A percentile compares a stretch with the other conserved stretches of the same genome.
phyloP scores from a whole-genome alignment of 2,888 invertebrate genomes.

The Eueremaeus valkanovi region DNA sequence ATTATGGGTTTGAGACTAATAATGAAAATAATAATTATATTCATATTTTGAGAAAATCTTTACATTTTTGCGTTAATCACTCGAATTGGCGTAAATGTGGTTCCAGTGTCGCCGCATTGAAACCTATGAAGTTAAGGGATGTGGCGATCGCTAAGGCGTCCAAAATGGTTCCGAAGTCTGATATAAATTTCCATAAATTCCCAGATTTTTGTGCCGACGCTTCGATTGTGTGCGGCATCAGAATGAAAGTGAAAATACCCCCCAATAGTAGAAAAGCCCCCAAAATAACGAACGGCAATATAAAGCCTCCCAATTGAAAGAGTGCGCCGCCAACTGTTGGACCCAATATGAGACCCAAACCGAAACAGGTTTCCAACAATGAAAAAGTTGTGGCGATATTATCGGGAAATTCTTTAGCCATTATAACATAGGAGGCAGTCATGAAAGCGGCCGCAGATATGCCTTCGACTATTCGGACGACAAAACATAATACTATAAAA shows the following conservation, averaged over 20 bases:
- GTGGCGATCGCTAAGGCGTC: conserved; percentile 45
- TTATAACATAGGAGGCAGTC: conserved; percentile 79
- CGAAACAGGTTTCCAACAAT: conserved; percentile 80
- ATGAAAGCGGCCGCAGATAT: conserved; percentile 80
- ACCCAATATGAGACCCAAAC: conserved; percentile 78
- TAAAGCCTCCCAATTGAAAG: conserved; percentile 65
- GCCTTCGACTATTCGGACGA: conserved; percentile 75
- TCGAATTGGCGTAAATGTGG: conserved; percentile 66
- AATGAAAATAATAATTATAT: not conserved
- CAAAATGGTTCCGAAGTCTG: conserved; percentile 41
- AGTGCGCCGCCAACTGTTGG: conserved; percentile 84
- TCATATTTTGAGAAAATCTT: not conserved
- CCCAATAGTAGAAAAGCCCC: conserved; percentile 69
- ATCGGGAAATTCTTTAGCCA: conserved; percentile 80
- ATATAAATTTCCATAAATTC: conserved; percentile 37
- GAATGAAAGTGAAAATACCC: conserved; percentile 68
- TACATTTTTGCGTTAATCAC: no score
- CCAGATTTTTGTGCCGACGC: conserved; percentile 9
- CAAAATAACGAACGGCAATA: conserved; percentile 73
- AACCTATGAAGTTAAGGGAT: conserved; percentile 61
- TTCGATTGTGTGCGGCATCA: conserved; percentile 59
- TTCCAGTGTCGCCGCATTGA: conserved; percentile 81
- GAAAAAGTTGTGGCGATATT: conserved; percentile 63
- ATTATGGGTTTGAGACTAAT: conserved; percentile 62
- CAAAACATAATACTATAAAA: conserved; percentile 72